Evolutionary conservation across 2,797 vertebrate species (phyloP), one percentile per base, ranked within the genome.

Genomic region (Diglossa cyanea): DNA sequence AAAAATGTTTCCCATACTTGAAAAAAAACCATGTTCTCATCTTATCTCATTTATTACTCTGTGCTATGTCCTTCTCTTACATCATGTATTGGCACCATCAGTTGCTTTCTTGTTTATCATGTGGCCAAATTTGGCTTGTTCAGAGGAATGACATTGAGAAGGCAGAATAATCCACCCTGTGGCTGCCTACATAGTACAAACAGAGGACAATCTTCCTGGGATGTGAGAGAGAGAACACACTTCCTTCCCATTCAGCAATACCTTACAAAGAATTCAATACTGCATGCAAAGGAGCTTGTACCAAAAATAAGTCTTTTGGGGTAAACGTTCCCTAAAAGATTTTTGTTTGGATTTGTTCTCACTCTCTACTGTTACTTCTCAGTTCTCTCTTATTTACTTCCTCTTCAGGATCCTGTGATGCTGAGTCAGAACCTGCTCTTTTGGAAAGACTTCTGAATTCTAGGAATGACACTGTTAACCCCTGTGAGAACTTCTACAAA

Each of bases 401-500:
- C 73, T 90, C 31, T 47, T 84, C 75, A 94, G 98, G 93, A 72
- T 90, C 97, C 28, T 99, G 99, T 94, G 82, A 97, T 73, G 98
- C 96, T 2, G 76, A 95, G 1, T 97, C 95, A 67, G 98, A 98
- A 89, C 80, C 96, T 91, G 78, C 76, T 67, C 98, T 98, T 48
- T 94, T 98, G 53, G 94, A 90, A 33, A 97, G n/a, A 51, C 95
- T 99, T 61, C 96, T 98, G 94, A 86, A 83, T 50, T 97, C 97
- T 26, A 92, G 97, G 20, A 99, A 99, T 95, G 98, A 97, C 48
- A 98, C 98, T 81, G 93, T 87, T 39, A 96, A 95, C 58, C 98
- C 98, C 55, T 99, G 99, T 90, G 90, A 96, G 11, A 98, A 99
- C 96, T 99, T 99, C 98, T 99, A 98, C 97, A 84, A 97, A 86